Evolutionary conservation across 2,888 invertebrate species (phyloP).

Genomic region (Fabriciana adippe): DNA sequence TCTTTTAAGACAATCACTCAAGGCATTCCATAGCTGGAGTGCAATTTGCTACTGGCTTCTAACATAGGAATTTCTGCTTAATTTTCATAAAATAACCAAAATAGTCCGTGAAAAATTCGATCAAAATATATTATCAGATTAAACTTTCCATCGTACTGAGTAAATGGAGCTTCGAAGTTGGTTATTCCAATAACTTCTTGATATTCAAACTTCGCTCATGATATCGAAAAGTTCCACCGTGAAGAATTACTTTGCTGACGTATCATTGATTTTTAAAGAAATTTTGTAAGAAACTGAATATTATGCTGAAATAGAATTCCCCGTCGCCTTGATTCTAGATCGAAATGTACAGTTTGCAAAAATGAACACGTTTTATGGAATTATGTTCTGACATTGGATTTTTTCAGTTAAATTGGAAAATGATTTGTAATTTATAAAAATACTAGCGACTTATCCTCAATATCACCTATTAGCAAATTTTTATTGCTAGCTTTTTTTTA

Average conservation of each 20-base stretch:
- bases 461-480: no score
- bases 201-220: conserved; percentile 41
- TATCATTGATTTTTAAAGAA: conserved; percentile 34
- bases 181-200: conserved; percentile 41
- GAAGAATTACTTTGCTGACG: conserved; percentile 32
- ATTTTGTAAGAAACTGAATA: conserved; percentile 19
- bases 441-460: no score
- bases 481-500: no score
- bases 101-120: conserved; percentile 9
- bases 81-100: conserved; percentile 14
- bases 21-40: conserved; percentile 12
- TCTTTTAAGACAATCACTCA: conserved; percentile 21
- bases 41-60: conserved; percentile 14
- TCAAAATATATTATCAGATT: conserved; percentile 35
- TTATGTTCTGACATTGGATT: background rate
- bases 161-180: conserved; percentile 41
- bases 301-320: conserved; percentile 11
- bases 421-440: no score
- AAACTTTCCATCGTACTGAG: conserved; percentile 38
- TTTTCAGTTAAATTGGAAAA: no score
- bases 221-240: conserved; percentile 38
- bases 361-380: background rate
- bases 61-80: conserved; percentile 11
- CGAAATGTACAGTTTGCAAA: conserved; percentile 8
- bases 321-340: background rate